Percentiles rank a stretch among this genome's conserved stretches.
These are phyloP conservation scores for Megathymus violae DNA, from an alignment of 1,140 invertebrate genomes.

Conservation along the genomic window DNA sequence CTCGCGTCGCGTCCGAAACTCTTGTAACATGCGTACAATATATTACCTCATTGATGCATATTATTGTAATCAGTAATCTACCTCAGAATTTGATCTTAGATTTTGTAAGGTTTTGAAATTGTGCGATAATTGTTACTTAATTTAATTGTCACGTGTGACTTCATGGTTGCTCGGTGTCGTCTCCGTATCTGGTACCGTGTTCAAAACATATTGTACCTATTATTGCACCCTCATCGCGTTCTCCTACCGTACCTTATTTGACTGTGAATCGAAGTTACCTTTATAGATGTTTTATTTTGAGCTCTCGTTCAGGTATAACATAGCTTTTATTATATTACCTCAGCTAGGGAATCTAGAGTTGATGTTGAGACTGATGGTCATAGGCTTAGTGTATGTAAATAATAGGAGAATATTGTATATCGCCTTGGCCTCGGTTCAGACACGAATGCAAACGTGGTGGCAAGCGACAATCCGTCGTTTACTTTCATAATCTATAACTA, in stretches of 20 bases:
- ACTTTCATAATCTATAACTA: conserved; percentile 50
- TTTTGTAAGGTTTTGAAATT: conserved; percentile 75
- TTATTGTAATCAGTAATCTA: conserved; percentile 77
- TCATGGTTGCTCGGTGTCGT: conserved; percentile 72
- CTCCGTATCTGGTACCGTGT: conserved; percentile 65
- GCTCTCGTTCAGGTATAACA: conserved; percentile 68
- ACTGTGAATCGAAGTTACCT: conserved; percentile 79
- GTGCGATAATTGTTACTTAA: conserved; percentile 81
- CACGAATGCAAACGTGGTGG: conserved; percentile 64
- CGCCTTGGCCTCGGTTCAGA: conserved; percentile 78
- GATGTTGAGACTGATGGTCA: conserved; percentile 80
- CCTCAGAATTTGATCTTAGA: conserved; percentile 81
- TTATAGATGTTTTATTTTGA: conserved; percentile 70
- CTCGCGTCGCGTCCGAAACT: conserved; percentile 50
- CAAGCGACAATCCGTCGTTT: conserved; percentile 55
- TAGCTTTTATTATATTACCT: conserved; percentile 71
- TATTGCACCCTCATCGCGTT: conserved; percentile 60
- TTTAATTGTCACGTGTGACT: conserved; percentile 74
- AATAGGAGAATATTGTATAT: conserved; percentile 81
- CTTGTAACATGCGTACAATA: conserved; percentile 71
- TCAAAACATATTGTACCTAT: conserved; percentile 66
- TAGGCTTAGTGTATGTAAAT: conserved; percentile 81
- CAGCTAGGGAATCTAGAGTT: conserved; percentile 71
- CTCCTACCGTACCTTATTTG: conserved; percentile 70
- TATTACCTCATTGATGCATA: conserved; percentile 78